phyloP scores from a whole-genome alignment of 64 coral and sea anemone genomes.

The Dendrophyllia cribrosa region DNA sequence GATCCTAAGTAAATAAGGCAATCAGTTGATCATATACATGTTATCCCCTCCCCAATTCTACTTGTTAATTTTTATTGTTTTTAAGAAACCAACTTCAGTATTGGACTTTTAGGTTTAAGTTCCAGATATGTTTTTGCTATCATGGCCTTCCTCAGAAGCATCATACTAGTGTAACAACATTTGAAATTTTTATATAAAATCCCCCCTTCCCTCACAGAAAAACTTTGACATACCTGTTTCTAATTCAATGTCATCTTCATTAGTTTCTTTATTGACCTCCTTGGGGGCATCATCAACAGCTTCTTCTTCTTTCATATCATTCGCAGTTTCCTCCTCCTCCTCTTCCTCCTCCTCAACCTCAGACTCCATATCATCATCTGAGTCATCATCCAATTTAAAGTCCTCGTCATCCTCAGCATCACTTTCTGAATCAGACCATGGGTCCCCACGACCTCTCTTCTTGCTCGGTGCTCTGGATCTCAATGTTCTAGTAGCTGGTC shows the following conservation, averaged over 20 bases:
- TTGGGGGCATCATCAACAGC: neutral
- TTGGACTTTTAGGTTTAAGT: too few species aligned
- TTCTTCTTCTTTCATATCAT: neutral
- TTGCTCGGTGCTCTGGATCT: neutral
- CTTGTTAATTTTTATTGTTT: too few species aligned
- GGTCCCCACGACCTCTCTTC: neutral
- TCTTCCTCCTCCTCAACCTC: neutral
- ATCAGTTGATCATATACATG: too few species aligned
- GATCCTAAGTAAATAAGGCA: too few species aligned
- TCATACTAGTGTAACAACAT: too few species aligned
- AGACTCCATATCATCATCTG: constrained; percentile 23
- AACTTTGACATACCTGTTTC: neutral
- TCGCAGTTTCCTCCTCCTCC: neutral
- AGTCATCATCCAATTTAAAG: constrained; percentile 30
- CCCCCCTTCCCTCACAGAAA: too few species aligned
- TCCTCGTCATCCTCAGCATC: constrained; percentile 10
- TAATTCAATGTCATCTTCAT: neutral
- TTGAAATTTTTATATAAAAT: too few species aligned
- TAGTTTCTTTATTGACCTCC: neutral
- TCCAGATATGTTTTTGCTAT: too few species aligned
- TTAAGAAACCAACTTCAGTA: too few species aligned
- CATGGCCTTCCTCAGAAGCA: too few species aligned
- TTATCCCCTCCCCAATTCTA: too few species aligned
- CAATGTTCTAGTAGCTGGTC: neutral
- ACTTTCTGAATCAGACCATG: constrained; percentile 27